A percentile compares a stretch with the other conserved stretches of the same genome.
Conservation (phyloP, 2,888 invertebrate species). For the Galerucella pusilla region DNA sequence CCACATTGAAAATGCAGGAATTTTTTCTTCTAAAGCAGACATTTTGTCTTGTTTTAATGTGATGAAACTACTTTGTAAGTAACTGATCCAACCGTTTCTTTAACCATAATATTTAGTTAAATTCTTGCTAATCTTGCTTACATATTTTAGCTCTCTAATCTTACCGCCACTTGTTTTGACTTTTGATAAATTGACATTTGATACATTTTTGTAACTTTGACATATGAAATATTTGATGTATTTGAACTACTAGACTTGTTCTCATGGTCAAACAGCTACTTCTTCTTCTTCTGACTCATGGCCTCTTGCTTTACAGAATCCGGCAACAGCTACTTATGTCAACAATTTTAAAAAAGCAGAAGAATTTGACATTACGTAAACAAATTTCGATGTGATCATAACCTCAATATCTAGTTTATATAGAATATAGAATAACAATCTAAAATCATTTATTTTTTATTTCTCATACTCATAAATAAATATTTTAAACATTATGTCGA, state of each 20-base stretch:
- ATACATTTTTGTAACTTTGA: neutral
- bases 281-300: too few species aligned
- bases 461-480: neutral
- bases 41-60: conserved; percentile 19
- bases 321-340: too few species aligned
- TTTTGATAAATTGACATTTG: neutral
- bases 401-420: too few species aligned
- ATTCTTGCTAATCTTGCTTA: neutral
- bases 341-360: too few species aligned
- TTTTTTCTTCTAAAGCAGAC: conserved; percentile 44
- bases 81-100: neutral
- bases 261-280: too few species aligned
- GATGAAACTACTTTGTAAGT: neutral
- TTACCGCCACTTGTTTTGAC: conserved; percentile 15
- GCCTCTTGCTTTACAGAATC: too few species aligned
- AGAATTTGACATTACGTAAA: too few species aligned
- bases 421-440: too few species aligned
- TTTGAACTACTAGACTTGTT: neutral
- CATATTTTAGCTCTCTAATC: neutral
- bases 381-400: too few species aligned
- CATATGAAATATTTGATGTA: neutral
- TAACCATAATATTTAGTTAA: neutral
- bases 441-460: neutral
- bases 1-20: conserved; percentile 67
- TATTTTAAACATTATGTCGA: conserved; percentile 35